Evolutionary conservation across 30 jellyfish, hydroid and myxozoan species (phyloP).

Genomic region (Chironex yamaguchii): DNA sequence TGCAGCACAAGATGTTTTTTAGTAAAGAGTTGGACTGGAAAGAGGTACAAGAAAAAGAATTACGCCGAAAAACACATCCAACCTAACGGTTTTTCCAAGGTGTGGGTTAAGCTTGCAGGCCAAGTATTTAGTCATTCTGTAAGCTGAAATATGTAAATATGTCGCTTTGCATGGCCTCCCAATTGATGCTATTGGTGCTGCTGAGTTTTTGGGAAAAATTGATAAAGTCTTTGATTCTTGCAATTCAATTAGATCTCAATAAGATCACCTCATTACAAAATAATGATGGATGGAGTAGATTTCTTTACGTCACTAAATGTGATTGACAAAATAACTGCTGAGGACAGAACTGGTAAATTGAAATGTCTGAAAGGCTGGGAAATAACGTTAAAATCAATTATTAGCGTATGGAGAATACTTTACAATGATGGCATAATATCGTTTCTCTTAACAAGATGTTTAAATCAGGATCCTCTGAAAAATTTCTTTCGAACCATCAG

Average conservation of each 20-base stretch:
- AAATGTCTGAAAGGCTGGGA: constrained; percentile 48
- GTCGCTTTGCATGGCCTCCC: constrained; percentile 36
- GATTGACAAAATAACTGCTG: neutral
- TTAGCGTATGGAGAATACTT: constrained; percentile 6
- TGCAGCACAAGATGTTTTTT: too few relatives aligned
- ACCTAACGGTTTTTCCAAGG: constrained; percentile 19
- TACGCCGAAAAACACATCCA: constrained; percentile 40
- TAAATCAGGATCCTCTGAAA: constrained; percentile 57
- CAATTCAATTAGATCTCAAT: neutral
- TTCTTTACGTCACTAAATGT: neutral
- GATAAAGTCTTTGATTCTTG: constrained; percentile 9
- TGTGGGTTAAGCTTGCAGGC: constrained; percentile 47
- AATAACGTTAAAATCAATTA: constrained; percentile 33
- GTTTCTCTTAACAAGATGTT: constrained; percentile 42
- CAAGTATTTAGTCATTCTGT: constrained; percentile 49
- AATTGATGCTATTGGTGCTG: constrained; percentile 21
- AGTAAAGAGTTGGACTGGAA: too few relatives aligned
- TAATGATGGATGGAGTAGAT: neutral
- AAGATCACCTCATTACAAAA: constrained; percentile 7
- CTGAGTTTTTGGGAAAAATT: neutral
- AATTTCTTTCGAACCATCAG: constrained; percentile 38
- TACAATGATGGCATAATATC: neutral
- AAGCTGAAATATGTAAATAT: constrained; percentile 39
- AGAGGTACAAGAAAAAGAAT: too few relatives aligned
- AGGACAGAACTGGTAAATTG: constrained; percentile 3